phyloP scores from a whole-genome alignment of 2,113 vertebrate species.

The Sciurus niger region DNA sequence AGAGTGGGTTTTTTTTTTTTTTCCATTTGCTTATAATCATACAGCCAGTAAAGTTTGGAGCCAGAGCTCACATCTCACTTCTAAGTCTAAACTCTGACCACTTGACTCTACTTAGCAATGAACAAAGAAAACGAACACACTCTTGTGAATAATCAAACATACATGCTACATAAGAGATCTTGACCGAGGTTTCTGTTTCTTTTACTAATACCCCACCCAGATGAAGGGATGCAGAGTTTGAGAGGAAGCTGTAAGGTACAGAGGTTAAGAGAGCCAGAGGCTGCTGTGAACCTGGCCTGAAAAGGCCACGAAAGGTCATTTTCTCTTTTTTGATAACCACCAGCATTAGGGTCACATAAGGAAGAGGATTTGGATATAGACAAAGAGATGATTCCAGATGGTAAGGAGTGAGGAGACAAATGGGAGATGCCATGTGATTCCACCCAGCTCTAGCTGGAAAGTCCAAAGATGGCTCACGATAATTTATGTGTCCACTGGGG shows the following conservation, averaged over 20 bases:
- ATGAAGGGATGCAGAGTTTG: not conserved
- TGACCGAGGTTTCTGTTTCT: not conserved
- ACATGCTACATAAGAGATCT: not conserved
- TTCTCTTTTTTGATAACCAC: not conserved
- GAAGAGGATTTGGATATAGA: not conserved
- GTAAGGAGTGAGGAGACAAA: not conserved
- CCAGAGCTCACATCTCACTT: conserved; percentile 20
- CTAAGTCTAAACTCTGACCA: not conserved
- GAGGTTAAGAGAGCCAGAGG: not conserved
- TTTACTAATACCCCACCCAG: not conserved
- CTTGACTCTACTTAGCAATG: not conserved
- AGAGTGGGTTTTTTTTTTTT: not conserved
- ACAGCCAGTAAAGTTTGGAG: not conserved
- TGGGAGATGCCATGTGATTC: not conserved
- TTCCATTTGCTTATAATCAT: not conserved
- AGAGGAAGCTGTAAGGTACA: not conserved
- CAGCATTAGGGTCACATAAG: not conserved
- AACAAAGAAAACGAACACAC: not conserved
- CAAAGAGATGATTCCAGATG: not conserved
- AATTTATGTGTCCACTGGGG: too few relatives aligned
- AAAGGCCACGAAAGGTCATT: not conserved
- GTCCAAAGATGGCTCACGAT: not conserved
- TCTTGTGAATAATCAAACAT: not conserved
- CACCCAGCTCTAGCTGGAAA: not conserved
- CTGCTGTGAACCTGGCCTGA: not conserved